Percentiles rank a stretch among this genome's conserved stretches.
phyloP scores from a whole-genome alignment of 2,797 vertebrate species.

The Diplodus sargus region DNA sequence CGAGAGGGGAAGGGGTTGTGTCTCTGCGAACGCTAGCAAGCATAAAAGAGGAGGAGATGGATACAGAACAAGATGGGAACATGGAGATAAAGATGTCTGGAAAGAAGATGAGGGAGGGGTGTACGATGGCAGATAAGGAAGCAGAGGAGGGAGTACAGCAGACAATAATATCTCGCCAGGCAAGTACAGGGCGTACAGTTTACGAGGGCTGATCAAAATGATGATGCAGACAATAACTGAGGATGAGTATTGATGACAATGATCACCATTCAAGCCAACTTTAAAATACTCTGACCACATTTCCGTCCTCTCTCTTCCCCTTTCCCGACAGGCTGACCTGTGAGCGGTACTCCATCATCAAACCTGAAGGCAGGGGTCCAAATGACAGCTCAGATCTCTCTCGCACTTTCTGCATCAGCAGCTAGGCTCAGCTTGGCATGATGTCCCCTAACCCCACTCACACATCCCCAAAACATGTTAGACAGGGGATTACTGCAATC shows the following conservation, averaged over 20 bases:
- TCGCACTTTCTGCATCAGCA: constrained; percentile 76
- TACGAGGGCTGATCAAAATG: constrained; percentile 33
- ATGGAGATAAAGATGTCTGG: constrained; percentile 71
- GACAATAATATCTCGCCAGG: constrained; percentile 38
- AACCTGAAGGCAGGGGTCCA: constrained; percentile 71
- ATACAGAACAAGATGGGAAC: constrained; percentile 71
- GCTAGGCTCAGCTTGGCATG: constrained; percentile 74
- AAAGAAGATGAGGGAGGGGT: constrained; percentile 58
- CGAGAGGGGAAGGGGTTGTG: constrained; percentile 45
- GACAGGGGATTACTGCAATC: constrained; percentile 84
- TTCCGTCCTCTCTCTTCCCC: constrained; percentile 20
- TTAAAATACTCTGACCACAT: constrained; percentile 25
- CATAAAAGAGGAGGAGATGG: constrained; percentile 72
- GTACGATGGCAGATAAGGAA: constrained; percentile 70
- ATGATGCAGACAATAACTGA: constrained; percentile 33
- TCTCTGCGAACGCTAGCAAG: constrained; percentile 48
- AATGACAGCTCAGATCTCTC: constrained; percentile 70
- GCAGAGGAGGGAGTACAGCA: constrained; percentile 41
- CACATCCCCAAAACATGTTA: constrained; percentile 82
- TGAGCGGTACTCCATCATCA: constrained; percentile 64
- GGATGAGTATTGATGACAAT: constrained; percentile 21
- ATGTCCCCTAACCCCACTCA: constrained; percentile 78
- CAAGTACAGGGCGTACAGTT: constrained; percentile 27
- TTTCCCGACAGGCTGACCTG: constrained; percentile 34
- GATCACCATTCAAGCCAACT: constrained; percentile 29